phyloP scores from a whole-genome alignment of 2,797 vertebrate genomes.

The Brotula barbata region DNA sequence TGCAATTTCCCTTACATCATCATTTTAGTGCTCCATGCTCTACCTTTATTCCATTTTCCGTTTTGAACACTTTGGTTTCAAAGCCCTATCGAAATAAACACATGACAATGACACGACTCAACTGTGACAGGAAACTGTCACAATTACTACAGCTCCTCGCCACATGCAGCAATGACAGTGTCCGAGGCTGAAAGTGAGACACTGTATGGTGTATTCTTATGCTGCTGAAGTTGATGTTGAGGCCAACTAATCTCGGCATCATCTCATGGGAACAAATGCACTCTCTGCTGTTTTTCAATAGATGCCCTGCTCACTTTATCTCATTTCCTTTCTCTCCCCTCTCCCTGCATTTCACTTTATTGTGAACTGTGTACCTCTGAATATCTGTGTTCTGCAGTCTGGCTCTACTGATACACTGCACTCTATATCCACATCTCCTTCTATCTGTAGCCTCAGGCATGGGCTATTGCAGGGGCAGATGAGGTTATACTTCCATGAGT shows the following conservation, averaged over 20 bases:
- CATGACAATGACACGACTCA: background rate
- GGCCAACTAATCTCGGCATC: conserved; percentile 25
- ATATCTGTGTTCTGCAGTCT: conserved; percentile 35
- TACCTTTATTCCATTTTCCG: background rate
- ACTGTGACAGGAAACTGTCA: too few relatives aligned
- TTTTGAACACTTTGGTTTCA: background rate
- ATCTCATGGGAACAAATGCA: conserved; percentile 31
- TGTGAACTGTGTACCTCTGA: conserved; percentile 46
- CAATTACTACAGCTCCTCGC: background rate
- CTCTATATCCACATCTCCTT: conserved; percentile 46
- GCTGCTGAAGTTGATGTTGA: conserved; percentile 10
- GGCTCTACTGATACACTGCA: conserved; percentile 40
- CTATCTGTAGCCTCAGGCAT: conserved; percentile 53
- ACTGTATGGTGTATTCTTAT: conserved; percentile 7
- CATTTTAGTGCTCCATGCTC: background rate
- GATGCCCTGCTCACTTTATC: conserved; percentile 17
- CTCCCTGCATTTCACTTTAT: conserved; percentile 34
- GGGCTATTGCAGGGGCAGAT: conserved; percentile 42
- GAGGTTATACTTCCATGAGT: conserved; percentile 31
- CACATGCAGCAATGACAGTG: background rate
- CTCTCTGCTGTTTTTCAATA: conserved; percentile 29
- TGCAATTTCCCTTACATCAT: background rate
- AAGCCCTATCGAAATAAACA: conserved; percentile 1
- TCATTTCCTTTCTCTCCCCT: conserved; percentile 3
- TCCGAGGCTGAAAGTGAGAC: background rate